Evolutionary conservation across 1,140 invertebrate genomes (phyloP).

Genomic region (Ceratitis capitata): DNA sequence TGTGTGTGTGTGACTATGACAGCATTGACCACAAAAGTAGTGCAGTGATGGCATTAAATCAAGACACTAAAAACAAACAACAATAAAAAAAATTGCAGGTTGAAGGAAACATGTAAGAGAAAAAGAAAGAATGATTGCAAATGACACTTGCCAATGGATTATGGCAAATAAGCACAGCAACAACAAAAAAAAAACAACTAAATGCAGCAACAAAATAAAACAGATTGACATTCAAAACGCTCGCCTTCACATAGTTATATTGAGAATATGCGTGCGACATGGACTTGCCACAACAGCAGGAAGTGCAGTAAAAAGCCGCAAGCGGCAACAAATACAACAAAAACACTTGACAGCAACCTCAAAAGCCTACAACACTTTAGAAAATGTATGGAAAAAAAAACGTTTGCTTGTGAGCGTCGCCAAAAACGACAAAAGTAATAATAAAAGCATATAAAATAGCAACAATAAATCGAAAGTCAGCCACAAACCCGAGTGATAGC

Average conservation of each 20-base stretch:
- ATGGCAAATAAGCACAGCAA: background rate
- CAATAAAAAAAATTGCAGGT: background rate
- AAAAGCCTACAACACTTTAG: background rate
- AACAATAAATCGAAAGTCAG: background rate
- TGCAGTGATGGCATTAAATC: background rate
- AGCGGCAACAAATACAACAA: background rate
- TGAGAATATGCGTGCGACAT: background rate
- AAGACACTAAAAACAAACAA: background rate
- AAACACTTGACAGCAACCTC: background rate
- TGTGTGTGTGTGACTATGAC: too few relatives aligned
- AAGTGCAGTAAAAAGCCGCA: constrained; percentile 29
- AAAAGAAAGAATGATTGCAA: too few relatives aligned
- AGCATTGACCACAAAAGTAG: background rate
- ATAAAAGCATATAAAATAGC: background rate
- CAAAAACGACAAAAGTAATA: background rate
- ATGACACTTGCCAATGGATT: constrained; percentile 1
- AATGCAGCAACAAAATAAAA: background rate
- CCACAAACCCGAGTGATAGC: background rate
- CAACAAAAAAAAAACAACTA: background rate
- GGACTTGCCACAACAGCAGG: background rate
- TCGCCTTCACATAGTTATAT: background rate
- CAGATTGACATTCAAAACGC: background rate
- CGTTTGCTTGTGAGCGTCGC: background rate
- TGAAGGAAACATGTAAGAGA: background rate
- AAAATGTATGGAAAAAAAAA: background rate